These are phyloP conservation scores for Pycnomerus fuliginosus DNA, from an alignment of 2,888 invertebrate genomes.

Conservation along the genomic window DNA sequence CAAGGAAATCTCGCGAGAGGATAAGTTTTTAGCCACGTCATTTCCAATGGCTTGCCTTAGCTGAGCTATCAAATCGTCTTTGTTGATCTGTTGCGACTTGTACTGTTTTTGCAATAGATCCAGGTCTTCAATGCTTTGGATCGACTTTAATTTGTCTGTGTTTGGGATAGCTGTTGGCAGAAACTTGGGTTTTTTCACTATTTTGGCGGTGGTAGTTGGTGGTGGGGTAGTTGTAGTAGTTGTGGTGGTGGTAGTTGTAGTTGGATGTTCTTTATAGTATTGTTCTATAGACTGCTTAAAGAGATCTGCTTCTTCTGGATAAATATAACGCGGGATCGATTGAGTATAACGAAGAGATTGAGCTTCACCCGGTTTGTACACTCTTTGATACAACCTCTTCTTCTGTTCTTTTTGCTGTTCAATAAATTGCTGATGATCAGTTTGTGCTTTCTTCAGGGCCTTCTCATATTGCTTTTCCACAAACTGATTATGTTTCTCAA, in stretches of 20 bases:
- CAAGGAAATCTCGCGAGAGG: slow-evolving; percentile 71
- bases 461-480: slow-evolving; percentile 78
- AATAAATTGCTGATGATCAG: slow-evolving; percentile 69
- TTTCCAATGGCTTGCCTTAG: slow-evolving; percentile 71
- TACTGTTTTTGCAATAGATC: slow-evolving; percentile 48
- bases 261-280: slow-evolving; percentile 69
- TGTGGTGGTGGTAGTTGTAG: slow-evolving; percentile 67
- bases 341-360: slow-evolving; percentile 39
- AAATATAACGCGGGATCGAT: slow-evolving; percentile 54
- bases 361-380: slow-evolving; percentile 44
- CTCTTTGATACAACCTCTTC: slow-evolving; percentile 53
- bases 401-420: slow-evolving; percentile 68
- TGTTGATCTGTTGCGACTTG: slow-evolving; percentile 59
- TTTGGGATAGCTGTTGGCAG: slow-evolving; percentile 58
- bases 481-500: slow-evolving; percentile 74
- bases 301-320: slow-evolving; percentile 64
- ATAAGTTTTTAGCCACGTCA: slow-evolving; percentile 65
- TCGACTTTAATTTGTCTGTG: slow-evolving; percentile 53
- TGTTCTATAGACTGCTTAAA: slow-evolving; percentile 67
- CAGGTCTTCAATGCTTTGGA: slow-evolving; percentile 48
- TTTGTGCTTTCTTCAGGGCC: slow-evolving; percentile 73
- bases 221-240: slow-evolving; percentile 67
- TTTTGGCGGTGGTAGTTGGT: slow-evolving; percentile 55
- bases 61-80: slow-evolving; percentile 73
- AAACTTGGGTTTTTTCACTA: slow-evolving; percentile 32